Percentiles rank a stretch among this genome's conserved stretches.
Conservation (phyloP, 2,888 invertebrate genomes). For the Tinea semifulvella region DNA sequence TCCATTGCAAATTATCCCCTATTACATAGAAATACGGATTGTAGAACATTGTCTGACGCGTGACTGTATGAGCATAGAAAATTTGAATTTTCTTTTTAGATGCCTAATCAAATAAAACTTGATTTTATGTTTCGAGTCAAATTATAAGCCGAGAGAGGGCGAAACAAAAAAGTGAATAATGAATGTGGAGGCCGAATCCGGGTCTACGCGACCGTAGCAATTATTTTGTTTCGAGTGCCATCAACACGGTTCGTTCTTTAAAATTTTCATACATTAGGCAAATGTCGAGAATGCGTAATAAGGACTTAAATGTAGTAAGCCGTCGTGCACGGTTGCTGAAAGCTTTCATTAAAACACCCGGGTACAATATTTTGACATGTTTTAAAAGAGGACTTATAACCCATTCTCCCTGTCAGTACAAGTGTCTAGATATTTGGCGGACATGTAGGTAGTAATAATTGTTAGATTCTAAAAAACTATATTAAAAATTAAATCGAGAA, state of each 20-base stretch:
- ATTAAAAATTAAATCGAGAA: too few relatives aligned
- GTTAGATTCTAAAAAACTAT: too few relatives aligned
- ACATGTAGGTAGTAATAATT: too few relatives aligned
- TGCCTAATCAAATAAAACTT: slow-evolving; percentile 64
- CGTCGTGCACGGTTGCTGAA: slow-evolving; percentile 35
- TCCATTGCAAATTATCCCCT: too few relatives aligned
- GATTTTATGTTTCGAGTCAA: slow-evolving; percentile 66
- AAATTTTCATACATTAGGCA: slow-evolving; percentile 65
- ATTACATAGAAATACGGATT: background rate
- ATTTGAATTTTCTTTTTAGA: slow-evolving; percentile 46
- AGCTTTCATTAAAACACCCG: slow-evolving; percentile 44
- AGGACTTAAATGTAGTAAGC: slow-evolving; percentile 55
- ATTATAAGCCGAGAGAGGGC: slow-evolving; percentile 62
- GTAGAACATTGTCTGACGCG: too few relatives aligned
- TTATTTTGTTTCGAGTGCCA: slow-evolving; percentile 66
- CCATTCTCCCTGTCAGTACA: too few relatives aligned
- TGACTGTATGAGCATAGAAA: too few relatives aligned
- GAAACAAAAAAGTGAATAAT: slow-evolving; percentile 66
- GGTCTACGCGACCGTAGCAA: slow-evolving; percentile 62
- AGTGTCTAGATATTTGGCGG: too few relatives aligned
- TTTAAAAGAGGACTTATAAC: background rate
- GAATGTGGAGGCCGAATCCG: slow-evolving; percentile 60
- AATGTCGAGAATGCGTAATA: slow-evolving; percentile 64
- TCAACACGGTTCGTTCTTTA: slow-evolving; percentile 64
- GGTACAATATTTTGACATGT: slow-evolving; percentile 26